A percentile compares a stretch with the other conserved stretches of the same genome.
These are phyloP conservation scores for Venusia cambrica DNA, from an alignment of 2,888 invertebrate species.

Conservation along the genomic window DNA sequence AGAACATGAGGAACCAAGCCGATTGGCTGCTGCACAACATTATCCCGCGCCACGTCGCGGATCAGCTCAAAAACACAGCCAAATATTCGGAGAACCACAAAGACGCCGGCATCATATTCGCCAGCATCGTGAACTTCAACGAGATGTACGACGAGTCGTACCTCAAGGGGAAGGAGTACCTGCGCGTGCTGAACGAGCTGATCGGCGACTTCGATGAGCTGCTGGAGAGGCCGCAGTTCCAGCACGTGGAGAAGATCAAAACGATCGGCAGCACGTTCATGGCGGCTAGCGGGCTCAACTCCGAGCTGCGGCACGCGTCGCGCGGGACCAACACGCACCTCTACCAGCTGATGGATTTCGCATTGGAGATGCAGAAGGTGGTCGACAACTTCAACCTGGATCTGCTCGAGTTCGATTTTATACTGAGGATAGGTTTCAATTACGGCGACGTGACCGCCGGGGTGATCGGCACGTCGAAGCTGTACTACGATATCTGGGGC, in stretches of 20 bases:
- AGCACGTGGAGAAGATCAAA: constrained; percentile 97
- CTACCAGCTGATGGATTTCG: constrained; percentile 95
- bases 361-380: constrained; percentile 93
- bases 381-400: constrained; percentile 94
- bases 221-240: constrained; percentile 89
- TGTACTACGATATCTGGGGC: constrained; percentile 99
- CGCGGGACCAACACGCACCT: constrained; percentile 88
- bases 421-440: constrained; percentile 93
- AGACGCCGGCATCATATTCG: constrained; percentile 96
- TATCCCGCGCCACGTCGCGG: constrained; percentile 96
- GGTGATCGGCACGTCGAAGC: constrained; percentile 96
- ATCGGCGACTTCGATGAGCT: constrained; percentile 98
- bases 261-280: constrained; percentile 98
- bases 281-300: constrained; percentile 98
- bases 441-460: constrained; percentile 98
- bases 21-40: constrained; percentile 98
- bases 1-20: constrained; percentile 96
- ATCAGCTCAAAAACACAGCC: constrained; percentile 94
- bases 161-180: constrained; percentile 95
- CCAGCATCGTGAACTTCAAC: constrained; percentile 97
- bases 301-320: constrained; percentile 85
- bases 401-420: constrained; percentile 93
- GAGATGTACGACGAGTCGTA: constrained; percentile 99
- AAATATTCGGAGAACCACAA: constrained; percentile 97
- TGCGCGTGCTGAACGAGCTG: constrained; percentile 96